These are phyloP conservation scores for Gymnosoma rotundatum DNA, from an alignment of 2,888 invertebrate genomes.

Conservation along the genomic window DNA sequence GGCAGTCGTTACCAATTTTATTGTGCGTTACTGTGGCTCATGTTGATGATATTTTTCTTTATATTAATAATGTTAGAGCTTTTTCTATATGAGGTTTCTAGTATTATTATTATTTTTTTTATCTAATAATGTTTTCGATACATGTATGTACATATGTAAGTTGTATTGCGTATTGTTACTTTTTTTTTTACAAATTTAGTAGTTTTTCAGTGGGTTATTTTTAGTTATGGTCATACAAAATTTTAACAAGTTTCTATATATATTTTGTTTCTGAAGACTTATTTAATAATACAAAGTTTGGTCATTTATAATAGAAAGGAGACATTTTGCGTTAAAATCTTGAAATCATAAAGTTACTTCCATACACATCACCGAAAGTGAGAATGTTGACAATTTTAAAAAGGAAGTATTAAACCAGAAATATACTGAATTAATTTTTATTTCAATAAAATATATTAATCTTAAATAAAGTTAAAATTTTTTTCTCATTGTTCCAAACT, in stretches of 20 bases:
- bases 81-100: not conserved
- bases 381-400: constrained; percentile 11
- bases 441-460: too few relatives aligned
- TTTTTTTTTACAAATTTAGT: constrained; percentile 18
- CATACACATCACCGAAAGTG: constrained; percentile 20
- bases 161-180: not conserved
- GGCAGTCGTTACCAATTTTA: constrained; percentile 55
- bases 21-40: constrained; percentile 27
- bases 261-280: not conserved
- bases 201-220: too few relatives aligned
- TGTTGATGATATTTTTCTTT: not conserved
- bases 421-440: too few relatives aligned
- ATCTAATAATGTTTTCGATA: constrained; percentile 36
- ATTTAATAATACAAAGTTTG: constrained; percentile 17
- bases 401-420: not conserved
- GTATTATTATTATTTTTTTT: not conserved
- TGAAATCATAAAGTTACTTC: constrained; percentile 10
- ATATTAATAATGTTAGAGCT: constrained; percentile 6
- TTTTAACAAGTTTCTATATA: constrained; percentile 55
- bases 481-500: too few relatives aligned
- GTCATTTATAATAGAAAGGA: constrained; percentile 41
- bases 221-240: constrained; percentile 62
- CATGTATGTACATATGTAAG: constrained; percentile 17
- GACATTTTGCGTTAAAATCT: constrained; percentile 46
- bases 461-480: too few relatives aligned